Evolutionary conservation across 2,113 vertebrate genomes (phyloP), one percentile per base, ranked within the genome.

Genomic region (Leuciscus idus): DNA sequence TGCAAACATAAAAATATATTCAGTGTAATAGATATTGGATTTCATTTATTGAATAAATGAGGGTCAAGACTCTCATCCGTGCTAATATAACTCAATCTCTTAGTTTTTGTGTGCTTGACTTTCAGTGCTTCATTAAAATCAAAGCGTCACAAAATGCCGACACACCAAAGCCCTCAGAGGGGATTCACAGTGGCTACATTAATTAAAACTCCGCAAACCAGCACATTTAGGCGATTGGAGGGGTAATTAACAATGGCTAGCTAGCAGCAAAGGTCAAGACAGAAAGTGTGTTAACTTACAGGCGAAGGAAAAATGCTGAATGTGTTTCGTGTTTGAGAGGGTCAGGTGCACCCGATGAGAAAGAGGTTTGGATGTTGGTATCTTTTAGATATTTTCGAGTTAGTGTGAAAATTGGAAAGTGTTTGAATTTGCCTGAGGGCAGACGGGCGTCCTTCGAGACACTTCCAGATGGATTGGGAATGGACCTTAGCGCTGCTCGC

Each of bases 321-420:
- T 78, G 83, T 73, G 72, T 86, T 50, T 9, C 39, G 15, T 55
- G 39, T 61, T 85, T 59, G 55, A 80, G 85, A 74, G 79, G 66
- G 87, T 87, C 82, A 55, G 73, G 72, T 81, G 66, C 36, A 23
- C 4, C 28, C 50, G 52, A 72, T 23, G 12, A 59, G 33, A 19
- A 50, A 57, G 80, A n/a, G 57, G 33, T 77, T 77, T 66, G 66
- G 46, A 80, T 33, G 62, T 36, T 57, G n/a, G 62, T 73, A n/a
- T 88, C 89, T 59, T 84, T 85, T 83, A 80, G 88, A 85, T 88
- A 85, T 50, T 79, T 73, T 52, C 1, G 57, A 88, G 82, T 83
- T 84, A 33, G 79, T 77, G 61, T 64, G 61, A 85, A 88, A 90
- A 90, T 84, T 87, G 77, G 81, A 90, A 88, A 87, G 85, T 79